Base-by-base conservation (phyloP, 2,797 vertebrate species). In the Rhynchonycteris naso region DNA sequence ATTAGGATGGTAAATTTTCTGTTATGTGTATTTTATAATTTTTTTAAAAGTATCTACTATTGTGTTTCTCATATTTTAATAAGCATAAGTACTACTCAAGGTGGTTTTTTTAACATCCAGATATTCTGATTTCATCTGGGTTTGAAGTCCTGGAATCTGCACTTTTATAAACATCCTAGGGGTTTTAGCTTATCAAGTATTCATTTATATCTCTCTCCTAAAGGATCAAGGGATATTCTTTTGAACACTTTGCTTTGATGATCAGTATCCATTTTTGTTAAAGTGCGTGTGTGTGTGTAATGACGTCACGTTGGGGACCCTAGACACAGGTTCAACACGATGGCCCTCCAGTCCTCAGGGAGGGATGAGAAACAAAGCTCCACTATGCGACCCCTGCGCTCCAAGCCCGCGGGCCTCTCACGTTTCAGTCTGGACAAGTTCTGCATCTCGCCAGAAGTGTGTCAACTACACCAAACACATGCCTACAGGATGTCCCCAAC, bases 381-480 rank as follows among this genome's bases (percentile, higher is more conserved):
- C 10, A 63, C 22, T 33, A 24, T 75, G 85, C 28, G 43, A 54
- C 63, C 26, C 47, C 94, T 21, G 61, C 90, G 94, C 79, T 88
- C 93, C 66, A 69, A 84, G 94, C 94, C 95, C 94, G 79, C 0
- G 7, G 79, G 92, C 65, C 93, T 94, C 97, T 97, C 96, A 86
- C 59, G 78, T 95, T 95, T 93, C 95, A 92, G 66, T 82, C 93
- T 80, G 71, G 50, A 96, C 92, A 94, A 93, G 94, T 74, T 71
- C 90, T 33, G 30, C 76, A 47, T 81, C 90, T 84, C 0, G 2
- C 92, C 96, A 96, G 86, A 94, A 97, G 79, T 4, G 19, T 92
- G 93, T 96, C 75, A 43, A 65, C 47, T 54, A 93, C 96, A 78
- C 90, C 84, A 78, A 93, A 84, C 75, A 58, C 69, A 33, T 91